Evolutionary conservation across 2,888 invertebrate species (phyloP).

Genomic region (Exephanes ischioxanthus): DNA sequence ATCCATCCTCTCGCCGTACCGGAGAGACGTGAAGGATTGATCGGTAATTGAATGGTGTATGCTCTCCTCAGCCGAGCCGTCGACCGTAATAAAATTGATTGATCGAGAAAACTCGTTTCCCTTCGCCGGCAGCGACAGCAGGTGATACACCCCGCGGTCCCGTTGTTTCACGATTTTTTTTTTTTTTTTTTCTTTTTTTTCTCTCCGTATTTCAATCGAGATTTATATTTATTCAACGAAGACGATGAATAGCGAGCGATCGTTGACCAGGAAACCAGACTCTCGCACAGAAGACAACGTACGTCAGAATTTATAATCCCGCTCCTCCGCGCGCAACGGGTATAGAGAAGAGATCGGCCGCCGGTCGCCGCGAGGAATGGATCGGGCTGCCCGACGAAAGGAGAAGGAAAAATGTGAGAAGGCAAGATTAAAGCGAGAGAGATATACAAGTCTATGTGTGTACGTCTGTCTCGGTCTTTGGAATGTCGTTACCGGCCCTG

Average conservation of each 20-base stretch:
- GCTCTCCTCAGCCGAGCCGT: slow-evolving; percentile 40
- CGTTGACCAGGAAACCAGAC: slow-evolving; percentile 74
- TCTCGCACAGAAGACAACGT: slow-evolving; percentile 2
- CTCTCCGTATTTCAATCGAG: not conserved
- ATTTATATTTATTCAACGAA: not conserved
- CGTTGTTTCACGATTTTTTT: slow-evolving; percentile 2
- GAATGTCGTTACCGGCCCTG: slow-evolving; percentile 75
- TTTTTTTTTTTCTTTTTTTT: not conserved
- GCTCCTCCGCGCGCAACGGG: slow-evolving; percentile 3
- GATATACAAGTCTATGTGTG: not conserved
- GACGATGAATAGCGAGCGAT: slow-evolving; percentile 54
- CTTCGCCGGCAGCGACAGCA: slow-evolving; percentile 59
- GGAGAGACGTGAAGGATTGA: not conserved
- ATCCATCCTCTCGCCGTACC: not conserved
- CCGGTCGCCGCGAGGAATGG: slow-evolving; percentile 49
- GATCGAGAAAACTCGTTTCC: slow-evolving; percentile 63
- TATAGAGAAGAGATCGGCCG: slow-evolving; percentile 11
- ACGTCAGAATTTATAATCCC: slow-evolving; percentile 22
- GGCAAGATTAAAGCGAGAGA: slow-evolving; percentile 15
- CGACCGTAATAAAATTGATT: slow-evolving; percentile 61
- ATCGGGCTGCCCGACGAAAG: not conserved
- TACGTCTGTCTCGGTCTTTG: slow-evolving; percentile 56
- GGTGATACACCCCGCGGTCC: not conserved
- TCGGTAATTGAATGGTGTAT: slow-evolving; percentile 32
- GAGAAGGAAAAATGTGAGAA: slow-evolving; percentile 9